Base-by-base conservation (phyloP, 2,888 invertebrate species). In the Hetaerina titia region DNA sequence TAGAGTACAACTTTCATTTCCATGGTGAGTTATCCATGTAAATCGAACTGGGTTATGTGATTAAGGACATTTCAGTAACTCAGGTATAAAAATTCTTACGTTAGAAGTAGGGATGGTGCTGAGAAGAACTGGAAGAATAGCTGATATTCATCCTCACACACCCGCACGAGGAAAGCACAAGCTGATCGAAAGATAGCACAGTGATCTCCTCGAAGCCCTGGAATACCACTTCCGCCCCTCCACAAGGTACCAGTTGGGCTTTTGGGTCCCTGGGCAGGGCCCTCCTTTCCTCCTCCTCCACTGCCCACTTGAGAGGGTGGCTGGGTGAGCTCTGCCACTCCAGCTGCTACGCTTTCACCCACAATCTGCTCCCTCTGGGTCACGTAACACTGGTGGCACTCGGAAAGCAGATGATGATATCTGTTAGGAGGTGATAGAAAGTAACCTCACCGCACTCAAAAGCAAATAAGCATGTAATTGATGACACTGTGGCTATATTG, bases 111-210 rank as follows among this genome's bases (percentile, higher is more conserved):
- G 11, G 98, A 98, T 0, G 97, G 97, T 87, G 97, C 97, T 0
- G 97, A 97, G 96, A 99, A 99, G 97, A 99, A 99, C 96, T 99
- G 99, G 95, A 98, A 98, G 96, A 98, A 99, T 6, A 99, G 97
- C 95, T 98, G 98, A 96, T 99, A 98, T 96, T 99, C 99, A 97
- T 99, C 99, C 96, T 99, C 98, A 96, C 99, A 99, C 0, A 99
- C 98, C 96, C 99, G 99, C 69, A 99, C 98, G 69, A 99, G 97
- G 96, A 99, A 98, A 17, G 99, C 98, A 97, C 99, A 99, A 0
- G 99, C 98, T 96, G 98, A 98, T 87, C 99, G 97, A 95, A 98
- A 98, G 92, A 99, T 97, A 57, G 98, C 98, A 97, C 99, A 99
- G 96, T 98, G 98, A 96, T 99, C 99, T 11, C 97, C 98, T 95